These are phyloP conservation scores for Antechinus stuartii DNA, from an alignment of 2,113 vertebrate genomes.

Conservation along the genomic window DNA sequence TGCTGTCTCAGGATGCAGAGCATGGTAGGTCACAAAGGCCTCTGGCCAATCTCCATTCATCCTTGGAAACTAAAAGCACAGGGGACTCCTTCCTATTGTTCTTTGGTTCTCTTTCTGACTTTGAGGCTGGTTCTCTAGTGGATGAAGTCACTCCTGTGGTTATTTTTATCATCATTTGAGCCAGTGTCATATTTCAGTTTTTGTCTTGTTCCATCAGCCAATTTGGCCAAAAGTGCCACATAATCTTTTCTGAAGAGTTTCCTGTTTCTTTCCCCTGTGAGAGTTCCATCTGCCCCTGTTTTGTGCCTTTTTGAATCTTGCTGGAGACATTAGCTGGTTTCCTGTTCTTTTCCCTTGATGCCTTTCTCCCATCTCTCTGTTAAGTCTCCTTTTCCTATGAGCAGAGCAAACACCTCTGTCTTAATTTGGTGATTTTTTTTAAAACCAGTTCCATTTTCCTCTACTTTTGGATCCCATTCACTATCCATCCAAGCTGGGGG, in stretches of 20 bases:
- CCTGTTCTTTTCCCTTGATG: background rate
- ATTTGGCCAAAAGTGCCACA: background rate
- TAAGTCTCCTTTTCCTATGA: background rate
- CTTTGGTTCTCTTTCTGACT: no score
- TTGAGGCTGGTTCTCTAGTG: no score
- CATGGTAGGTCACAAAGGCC: no score
- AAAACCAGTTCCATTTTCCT: no score
- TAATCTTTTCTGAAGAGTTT: background rate
- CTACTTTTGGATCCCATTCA: no score
- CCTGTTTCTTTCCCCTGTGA: background rate
- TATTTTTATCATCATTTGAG: no score
- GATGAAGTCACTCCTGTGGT: no score
- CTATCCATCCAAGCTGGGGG: no score
- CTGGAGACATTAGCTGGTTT: background rate
- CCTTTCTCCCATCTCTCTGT: background rate
- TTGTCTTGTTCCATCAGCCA: background rate
- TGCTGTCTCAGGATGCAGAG: no score
- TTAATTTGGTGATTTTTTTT: background rate
- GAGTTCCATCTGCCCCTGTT: background rate
- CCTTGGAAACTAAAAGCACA: no score
- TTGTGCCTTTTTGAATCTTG: background rate
- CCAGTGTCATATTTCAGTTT: background rate
- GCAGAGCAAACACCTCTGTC: background rate
- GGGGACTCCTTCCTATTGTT: no score
- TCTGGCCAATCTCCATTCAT: no score